Conservation (phyloP, 2,888 invertebrate species). For the Panzeria rudis region DNA sequence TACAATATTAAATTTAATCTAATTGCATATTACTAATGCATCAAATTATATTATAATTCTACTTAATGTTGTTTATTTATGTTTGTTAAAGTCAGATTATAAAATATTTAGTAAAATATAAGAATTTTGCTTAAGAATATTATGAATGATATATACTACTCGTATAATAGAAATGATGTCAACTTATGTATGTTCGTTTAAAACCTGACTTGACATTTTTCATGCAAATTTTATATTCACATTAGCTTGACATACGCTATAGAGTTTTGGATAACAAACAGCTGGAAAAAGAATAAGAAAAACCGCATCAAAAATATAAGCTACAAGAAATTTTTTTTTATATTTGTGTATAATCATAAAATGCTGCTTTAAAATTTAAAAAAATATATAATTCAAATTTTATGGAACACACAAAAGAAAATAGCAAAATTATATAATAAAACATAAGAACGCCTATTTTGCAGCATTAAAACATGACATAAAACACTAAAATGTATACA, state of each 20-base stretch:
- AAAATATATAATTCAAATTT: constrained; percentile 32
- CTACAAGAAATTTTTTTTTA: background rate
- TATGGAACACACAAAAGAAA: background rate
- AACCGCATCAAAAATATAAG: background rate
- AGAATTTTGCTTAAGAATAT: background rate
- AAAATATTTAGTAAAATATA: background rate
- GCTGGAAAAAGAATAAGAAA: background rate
- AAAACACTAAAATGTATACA: constrained; percentile 14
- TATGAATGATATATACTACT: background rate
- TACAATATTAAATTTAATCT: background rate
- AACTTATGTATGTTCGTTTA: constrained; percentile 13
- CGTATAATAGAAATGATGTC: constrained; percentile 43
- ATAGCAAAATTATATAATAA: constrained; percentile 14
- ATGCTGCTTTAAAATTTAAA: constrained; percentile 23
- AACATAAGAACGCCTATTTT: constrained; percentile 49
- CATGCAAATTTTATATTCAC: constrained; percentile 34
- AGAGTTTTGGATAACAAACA: background rate
- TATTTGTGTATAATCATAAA: constrained; percentile 1
- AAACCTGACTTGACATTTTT: constrained; percentile 51
- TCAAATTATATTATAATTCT: constrained; percentile 39
- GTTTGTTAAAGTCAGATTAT: background rate
- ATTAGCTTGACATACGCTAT: constrained; percentile 14
- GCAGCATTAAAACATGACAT: constrained; percentile 55
- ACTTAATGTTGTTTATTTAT: background rate
- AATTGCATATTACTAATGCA: constrained; percentile 50